Conservation (phyloP, 2,888 invertebrate species). For the Leptopilina myrica region DNA sequence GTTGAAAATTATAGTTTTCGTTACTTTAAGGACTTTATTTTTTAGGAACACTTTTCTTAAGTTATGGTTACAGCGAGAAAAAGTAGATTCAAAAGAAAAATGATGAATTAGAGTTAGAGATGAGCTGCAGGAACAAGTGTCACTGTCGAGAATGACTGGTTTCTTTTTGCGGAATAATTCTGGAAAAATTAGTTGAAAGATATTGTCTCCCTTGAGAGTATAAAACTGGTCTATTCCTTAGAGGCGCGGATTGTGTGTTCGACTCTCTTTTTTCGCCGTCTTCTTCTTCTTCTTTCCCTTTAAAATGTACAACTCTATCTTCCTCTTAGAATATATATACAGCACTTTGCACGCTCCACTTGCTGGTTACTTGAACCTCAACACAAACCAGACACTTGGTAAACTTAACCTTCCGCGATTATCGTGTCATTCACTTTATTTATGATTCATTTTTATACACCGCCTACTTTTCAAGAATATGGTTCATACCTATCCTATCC, state of each 20-base stretch:
- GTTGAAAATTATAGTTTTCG: no score
- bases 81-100: no score
- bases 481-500: constrained; percentile 26
- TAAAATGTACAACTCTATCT: not conserved
- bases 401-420: constrained; percentile 66
- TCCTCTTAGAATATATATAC: not conserved
- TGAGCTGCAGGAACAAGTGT: no score
- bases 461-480: constrained; percentile 42
- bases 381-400: constrained; percentile 44
- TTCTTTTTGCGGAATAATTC: no score
- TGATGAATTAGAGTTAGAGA: no score
- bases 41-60: no score
- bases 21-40: no score
- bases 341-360: constrained; percentile 13
- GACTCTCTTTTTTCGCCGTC: not conserved
- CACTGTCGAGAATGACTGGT: not conserved
- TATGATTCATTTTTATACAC: constrained; percentile 61
- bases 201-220: not conserved
- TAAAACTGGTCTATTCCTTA: not conserved
- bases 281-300: not conserved
- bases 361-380: constrained; percentile 7
- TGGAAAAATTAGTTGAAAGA: not conserved
- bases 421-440: constrained; percentile 67
- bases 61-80: no score
- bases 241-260: not conserved